Base-by-base conservation (phyloP, 2,797 vertebrate species). In the Myotis pilosus region DNA sequence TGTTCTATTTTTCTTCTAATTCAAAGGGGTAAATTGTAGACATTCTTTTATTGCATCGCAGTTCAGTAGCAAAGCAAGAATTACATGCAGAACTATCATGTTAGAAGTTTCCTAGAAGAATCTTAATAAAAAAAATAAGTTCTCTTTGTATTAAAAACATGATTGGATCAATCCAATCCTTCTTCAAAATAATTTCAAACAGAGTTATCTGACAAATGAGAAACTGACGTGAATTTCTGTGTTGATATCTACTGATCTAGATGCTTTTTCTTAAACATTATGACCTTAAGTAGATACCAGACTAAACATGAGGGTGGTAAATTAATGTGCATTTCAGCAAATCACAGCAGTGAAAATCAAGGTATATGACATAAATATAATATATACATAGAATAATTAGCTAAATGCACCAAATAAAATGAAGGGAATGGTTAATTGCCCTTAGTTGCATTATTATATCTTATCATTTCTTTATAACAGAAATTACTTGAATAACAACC, bases 221-320 rank as follows among this genome's bases (percentile, higher is more conserved):
- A 84, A 71, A 51, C 38, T 23, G 8, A 82, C 20, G 8, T 80
- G 2, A 88, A 94, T 89, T 87, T 92, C 62, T 81, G 6, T 8
- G 41, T 72, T 97, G 86, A 88, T 91, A 97, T 94, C 95, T 95
- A 96, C 57, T 96, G 93, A 97, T 87, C 75, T 95, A 88, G 92
- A 87, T 36, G 47, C 3, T 86, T 97, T 95, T 97, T 94, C 88
- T 87, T 93, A 94, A 96, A 97, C 72, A 94, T 95, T 91, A 96
- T 69, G 90, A 96, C 62, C 36, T 83, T 82, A 96, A 78, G 87
- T 92, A 93, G 79, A 79, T 28, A 64, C 38, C 38, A 94, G 69
- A 94, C 41, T 87, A 94, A 84, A 95, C 87, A 92, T 79, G 92
- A 95, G 49, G 1, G 0, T 49, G 85, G 51, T 72, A 79, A 83